Base-by-base conservation (phyloP, 1,140 invertebrate species). In the Lysiphlebus fabarum region DNA sequence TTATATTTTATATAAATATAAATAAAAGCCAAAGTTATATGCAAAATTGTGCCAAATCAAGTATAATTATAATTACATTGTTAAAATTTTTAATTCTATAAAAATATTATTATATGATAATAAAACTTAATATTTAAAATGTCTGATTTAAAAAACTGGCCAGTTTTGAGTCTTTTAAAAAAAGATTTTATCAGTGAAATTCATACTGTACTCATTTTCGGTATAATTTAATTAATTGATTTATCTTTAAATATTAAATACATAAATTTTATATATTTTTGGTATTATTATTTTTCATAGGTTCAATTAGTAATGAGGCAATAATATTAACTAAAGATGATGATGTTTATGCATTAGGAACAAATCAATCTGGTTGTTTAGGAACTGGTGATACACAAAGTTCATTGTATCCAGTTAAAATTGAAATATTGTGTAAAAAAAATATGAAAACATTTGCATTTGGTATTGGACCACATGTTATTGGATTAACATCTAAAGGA, bases 401-500 rank as follows among this genome's bases (percentile, higher is more conserved):
- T 62, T 85, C 83, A 48, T 69, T 87, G 54, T 75, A 80, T 61
- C 85, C 85, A 4, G 79, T 80, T 56, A 85, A 82, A 75, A 79
- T 89, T 26, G 81, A 83, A 49, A 67, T 68, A 9, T 68, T 89
- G 1, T 86, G 83, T 61, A 78, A 81, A 49, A 87, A 86, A 68
- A 74, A 77, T 14, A 81, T 88, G 53, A 77, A 81, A 72, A 82
- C 82, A 36, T 83, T 89, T 69, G 81, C 84, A 4, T 86, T 84
- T 80, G 86, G 86, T 6, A 85, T 81, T 75, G 85, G 86, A 33
- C 85, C 86, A 12, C 86, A 88, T 71, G 84, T 88, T 8, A 68
- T 89, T 48, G 86, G 84, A 4, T 80, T 84, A 2, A 84, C 85
- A 12, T 71, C 77, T 60, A 81, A 70, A 65, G 86, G 86, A 55